Percentiles rank a stretch among this genome's conserved stretches.
phyloP scores from a whole-genome alignment of 1,140 invertebrate species.

The Dryas iulia region DNA sequence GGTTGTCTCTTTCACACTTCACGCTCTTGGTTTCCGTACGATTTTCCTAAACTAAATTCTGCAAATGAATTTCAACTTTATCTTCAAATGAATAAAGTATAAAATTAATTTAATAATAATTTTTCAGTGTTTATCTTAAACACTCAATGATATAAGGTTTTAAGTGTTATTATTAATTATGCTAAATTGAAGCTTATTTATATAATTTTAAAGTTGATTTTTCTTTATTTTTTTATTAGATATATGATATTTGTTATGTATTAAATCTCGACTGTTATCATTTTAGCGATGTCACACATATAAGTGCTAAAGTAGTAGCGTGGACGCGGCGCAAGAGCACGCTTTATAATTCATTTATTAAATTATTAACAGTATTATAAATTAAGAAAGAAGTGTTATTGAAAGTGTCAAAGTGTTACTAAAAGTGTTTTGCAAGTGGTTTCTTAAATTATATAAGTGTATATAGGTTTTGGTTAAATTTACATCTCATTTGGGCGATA shows the following conservation, averaged over 20 bases:
- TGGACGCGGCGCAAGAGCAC: slow-evolving; percentile 28
- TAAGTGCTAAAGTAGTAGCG: slow-evolving; percentile 36
- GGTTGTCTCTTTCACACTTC: slow-evolving; percentile 48
- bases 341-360: slow-evolving; percentile 6
- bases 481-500: neutral
- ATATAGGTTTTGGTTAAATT: neutral
- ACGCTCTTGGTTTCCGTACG: slow-evolving; percentile 49
- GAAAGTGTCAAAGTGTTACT: neutral
- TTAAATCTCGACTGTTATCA: slow-evolving; percentile 56
- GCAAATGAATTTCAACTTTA: neutral
- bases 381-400: neutral
- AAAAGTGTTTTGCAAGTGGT: neutral
- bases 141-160: slow-evolving; percentile 20
- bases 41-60: slow-evolving; percentile 50
- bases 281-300: slow-evolving; percentile 69
- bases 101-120: slow-evolving; percentile 26
- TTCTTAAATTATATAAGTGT: neutral
- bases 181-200: slow-evolving; percentile 25
- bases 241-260: neutral
- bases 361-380: neutral
- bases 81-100: slow-evolving; percentile 28
- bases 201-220: slow-evolving; percentile 22
- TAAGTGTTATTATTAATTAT: slow-evolving; percentile 16
- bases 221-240: neutral
- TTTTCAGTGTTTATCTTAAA: slow-evolving; percentile 65